phyloP scores from a whole-genome alignment of 2,888 invertebrate genomes.

The Drosophila phalerata region DNA sequence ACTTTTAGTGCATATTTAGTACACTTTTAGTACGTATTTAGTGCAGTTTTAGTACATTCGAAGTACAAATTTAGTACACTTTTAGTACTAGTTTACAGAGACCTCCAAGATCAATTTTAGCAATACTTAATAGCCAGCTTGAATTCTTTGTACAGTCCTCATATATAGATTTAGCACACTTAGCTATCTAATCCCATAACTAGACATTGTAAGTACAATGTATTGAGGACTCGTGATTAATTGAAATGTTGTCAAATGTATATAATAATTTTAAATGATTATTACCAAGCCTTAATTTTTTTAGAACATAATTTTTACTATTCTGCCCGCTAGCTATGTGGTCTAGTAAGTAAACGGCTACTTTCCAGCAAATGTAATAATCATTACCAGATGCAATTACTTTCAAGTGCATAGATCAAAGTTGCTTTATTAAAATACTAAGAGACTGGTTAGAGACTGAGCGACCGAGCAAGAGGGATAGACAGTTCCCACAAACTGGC shows the following conservation, averaged over 20 bases:
- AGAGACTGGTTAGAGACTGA: neutral
- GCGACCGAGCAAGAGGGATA: neutral
- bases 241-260: neutral
- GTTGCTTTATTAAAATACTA: slow-evolving; percentile 55
- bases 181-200: too few species aligned
- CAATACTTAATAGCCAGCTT: too few species aligned
- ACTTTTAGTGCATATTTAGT: neutral
- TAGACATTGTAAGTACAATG: too few species aligned
- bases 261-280: neutral
- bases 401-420: slow-evolving; percentile 68
- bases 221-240: neutral
- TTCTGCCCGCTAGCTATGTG: slow-evolving; percentile 42
- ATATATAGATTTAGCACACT: too few species aligned
- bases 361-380: slow-evolving; percentile 39
- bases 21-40: too few species aligned
- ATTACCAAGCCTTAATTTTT: neutral
- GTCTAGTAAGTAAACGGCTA: slow-evolving; percentile 23
- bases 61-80: too few species aligned
- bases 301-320: slow-evolving; percentile 3
- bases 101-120: too few species aligned
- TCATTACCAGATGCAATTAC: slow-evolving; percentile 65
- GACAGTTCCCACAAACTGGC: slow-evolving; percentile 32
- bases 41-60: too few species aligned
- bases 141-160: too few species aligned
- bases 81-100: too few species aligned